A percentile compares a stretch with the other conserved stretches of the same genome.
phyloP scores from a whole-genome alignment of 2,113 vertebrate species.

The Phylloscopus trochilus region DNA sequence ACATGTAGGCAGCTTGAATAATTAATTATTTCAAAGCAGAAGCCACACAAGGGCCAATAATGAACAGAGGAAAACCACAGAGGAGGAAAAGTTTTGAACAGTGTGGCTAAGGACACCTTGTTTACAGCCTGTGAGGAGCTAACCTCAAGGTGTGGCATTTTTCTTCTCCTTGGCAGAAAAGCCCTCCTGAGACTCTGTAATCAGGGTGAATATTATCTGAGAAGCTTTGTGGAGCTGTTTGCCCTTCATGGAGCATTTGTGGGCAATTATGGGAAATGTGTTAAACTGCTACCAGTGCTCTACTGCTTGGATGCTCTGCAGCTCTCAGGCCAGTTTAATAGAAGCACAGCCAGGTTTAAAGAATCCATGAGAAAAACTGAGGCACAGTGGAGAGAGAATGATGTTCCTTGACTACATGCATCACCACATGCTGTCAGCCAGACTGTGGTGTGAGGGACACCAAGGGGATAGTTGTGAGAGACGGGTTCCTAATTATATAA shows the following conservation, averaged over 20 bases:
- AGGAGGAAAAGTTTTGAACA: background rate
- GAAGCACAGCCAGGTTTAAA: background rate
- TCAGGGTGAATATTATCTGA: background rate
- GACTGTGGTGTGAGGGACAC: background rate
- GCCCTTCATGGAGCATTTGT: slow-evolving; percentile 13
- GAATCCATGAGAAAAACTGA: background rate
- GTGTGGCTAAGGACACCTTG: background rate
- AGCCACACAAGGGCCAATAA: background rate
- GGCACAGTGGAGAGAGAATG: background rate
- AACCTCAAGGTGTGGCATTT: background rate
- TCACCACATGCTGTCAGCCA: background rate
- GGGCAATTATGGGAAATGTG: slow-evolving; percentile 11
- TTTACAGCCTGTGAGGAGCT: background rate
- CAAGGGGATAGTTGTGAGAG: background rate
- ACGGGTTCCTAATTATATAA: background rate
- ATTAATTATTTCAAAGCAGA: slow-evolving; percentile 14
- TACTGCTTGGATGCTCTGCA: background rate
- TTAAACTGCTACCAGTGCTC: background rate
- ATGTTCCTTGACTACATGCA: background rate
- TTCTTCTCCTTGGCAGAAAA: background rate
- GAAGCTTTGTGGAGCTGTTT: slow-evolving; percentile 3
- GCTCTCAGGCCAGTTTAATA: background rate
- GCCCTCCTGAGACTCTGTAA: background rate
- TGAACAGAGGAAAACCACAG: background rate
- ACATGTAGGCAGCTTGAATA: background rate